A percentile compares a stretch with the other conserved stretches of the same genome.
Conservation (phyloP, 1,140 invertebrate species). For the Formica selysi region DNA sequence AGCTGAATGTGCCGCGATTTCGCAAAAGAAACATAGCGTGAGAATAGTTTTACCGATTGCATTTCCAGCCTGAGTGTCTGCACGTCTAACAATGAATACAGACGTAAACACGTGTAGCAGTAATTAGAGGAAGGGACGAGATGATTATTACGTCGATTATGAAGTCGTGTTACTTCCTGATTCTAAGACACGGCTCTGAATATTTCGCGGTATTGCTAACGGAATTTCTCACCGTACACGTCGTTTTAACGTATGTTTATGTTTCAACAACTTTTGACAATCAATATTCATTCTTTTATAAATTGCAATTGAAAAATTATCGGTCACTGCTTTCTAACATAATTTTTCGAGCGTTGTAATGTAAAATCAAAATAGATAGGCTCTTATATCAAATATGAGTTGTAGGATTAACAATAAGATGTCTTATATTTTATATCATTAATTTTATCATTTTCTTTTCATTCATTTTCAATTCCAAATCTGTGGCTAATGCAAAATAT, state of each 20-base stretch:
- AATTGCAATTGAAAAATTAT: not conserved
- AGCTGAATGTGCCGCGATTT: conserved; percentile 68
- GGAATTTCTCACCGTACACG: not conserved
- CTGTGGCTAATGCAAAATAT: not conserved
- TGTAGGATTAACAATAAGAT: not conserved
- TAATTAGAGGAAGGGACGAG: conserved; percentile 57
- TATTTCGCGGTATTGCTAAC: not conserved
- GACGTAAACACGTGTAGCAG: conserved; percentile 59
- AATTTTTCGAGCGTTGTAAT: not conserved
- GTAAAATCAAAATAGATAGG: not conserved
- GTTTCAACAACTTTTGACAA: not conserved
- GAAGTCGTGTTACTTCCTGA: not conserved
- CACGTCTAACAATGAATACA: conserved; percentile 27
- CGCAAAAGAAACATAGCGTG: conserved; percentile 61
- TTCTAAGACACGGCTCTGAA: conserved; percentile 2
- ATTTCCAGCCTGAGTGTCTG: conserved; percentile 34
- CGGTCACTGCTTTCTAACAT: not conserved
- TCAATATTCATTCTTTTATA: not conserved
- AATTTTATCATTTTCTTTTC: not conserved
- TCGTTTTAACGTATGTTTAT: not conserved
- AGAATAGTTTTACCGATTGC: conserved; percentile 27
- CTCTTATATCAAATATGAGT: not conserved
- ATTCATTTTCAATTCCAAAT: not conserved
- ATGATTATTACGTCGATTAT: conserved; percentile 64
- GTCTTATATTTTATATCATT: not conserved